These are phyloP conservation scores for Gadus chalcogrammus DNA, from an alignment of 2,113 vertebrate genomes.

Conservation along the genomic window DNA sequence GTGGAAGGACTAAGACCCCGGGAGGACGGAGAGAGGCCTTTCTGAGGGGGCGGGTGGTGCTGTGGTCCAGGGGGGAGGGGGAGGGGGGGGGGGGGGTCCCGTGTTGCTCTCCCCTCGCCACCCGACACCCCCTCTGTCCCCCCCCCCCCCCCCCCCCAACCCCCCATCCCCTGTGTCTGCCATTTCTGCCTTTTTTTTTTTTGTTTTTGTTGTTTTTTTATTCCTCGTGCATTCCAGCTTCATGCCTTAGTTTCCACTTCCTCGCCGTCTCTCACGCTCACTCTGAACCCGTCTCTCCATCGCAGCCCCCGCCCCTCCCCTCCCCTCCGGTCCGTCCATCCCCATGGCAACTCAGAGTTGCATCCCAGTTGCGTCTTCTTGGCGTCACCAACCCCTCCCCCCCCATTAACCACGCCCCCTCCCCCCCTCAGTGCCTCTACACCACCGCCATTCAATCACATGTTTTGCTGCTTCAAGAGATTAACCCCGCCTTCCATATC, in stretches of 20 bases:
- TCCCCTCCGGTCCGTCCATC: slow-evolving; percentile 15
- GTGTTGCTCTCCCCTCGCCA: slow-evolving; percentile 2
- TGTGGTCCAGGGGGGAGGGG: no score
- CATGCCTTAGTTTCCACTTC: slow-evolving; percentile 45
- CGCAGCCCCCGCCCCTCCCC: slow-evolving; percentile 16
- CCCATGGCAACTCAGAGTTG: neutral
- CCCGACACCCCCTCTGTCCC: neutral
- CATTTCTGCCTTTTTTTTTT: slow-evolving; percentile 52
- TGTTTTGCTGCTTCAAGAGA: slow-evolving; percentile 55
- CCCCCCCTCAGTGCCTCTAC: neutral
- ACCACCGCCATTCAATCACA: neutral
- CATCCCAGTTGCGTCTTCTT: slow-evolving; percentile 38
- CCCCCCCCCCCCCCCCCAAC: no score
- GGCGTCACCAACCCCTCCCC: neutral
- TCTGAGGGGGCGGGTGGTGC: neutral
- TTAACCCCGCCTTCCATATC: slow-evolving; percentile 41
- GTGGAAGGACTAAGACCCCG: slow-evolving; percentile 81
- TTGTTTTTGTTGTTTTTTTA: slow-evolving; percentile 5
- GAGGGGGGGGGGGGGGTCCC: neutral
- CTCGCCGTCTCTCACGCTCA: slow-evolving; percentile 41
- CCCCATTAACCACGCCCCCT: neutral
- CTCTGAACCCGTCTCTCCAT: neutral
- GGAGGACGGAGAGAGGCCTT: slow-evolving; percentile 42
- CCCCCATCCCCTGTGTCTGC: slow-evolving; percentile 17
- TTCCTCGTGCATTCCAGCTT: slow-evolving; percentile 45